These are phyloP conservation scores for Teleogryllus oceanicus DNA, from an alignment of 2,888 invertebrate genomes.

Conservation along the genomic window DNA sequence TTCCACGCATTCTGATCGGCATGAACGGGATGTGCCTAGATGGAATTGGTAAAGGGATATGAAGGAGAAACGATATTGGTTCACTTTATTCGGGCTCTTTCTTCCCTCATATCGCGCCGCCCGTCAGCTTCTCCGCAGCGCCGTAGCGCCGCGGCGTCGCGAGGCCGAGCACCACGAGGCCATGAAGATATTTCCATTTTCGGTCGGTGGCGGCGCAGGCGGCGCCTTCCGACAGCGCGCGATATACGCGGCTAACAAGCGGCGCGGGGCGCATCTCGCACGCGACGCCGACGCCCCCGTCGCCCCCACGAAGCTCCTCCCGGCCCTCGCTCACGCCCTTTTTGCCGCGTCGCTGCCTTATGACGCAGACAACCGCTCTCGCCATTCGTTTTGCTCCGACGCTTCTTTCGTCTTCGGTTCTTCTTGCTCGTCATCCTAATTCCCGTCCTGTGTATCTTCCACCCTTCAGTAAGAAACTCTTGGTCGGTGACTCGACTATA, in stretches of 20 bases:
- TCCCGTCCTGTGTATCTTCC: too few relatives aligned
- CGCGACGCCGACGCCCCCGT: background rate
- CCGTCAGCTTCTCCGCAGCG: background rate
- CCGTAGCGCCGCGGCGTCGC: background rate
- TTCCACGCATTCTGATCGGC: too few relatives aligned
- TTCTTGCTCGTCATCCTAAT: too few relatives aligned
- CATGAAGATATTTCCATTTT: constrained; percentile 1
- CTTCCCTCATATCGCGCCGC: too few relatives aligned
- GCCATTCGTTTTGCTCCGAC: background rate
- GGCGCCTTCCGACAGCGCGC: background rate
- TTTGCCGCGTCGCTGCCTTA: background rate
- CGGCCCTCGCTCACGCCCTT: background rate
- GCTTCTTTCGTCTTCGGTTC: background rate
- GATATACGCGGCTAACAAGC: constrained; percentile 6
- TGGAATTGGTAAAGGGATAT: too few relatives aligned
- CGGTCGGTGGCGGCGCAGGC: background rate
- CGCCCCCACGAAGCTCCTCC: background rate
- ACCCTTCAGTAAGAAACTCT: too few relatives aligned
- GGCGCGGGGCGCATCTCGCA: background rate
- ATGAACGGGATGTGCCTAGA: too few relatives aligned
- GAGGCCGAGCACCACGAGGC: background rate
- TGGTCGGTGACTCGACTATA: too few relatives aligned
- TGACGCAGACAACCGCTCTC: background rate
- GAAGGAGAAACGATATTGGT: too few relatives aligned
- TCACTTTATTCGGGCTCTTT: too few relatives aligned